These are phyloP conservation scores for Drosophila mojavensis DNA, from an alignment of 1,140 invertebrate genomes.

Conservation along the genomic window DNA sequence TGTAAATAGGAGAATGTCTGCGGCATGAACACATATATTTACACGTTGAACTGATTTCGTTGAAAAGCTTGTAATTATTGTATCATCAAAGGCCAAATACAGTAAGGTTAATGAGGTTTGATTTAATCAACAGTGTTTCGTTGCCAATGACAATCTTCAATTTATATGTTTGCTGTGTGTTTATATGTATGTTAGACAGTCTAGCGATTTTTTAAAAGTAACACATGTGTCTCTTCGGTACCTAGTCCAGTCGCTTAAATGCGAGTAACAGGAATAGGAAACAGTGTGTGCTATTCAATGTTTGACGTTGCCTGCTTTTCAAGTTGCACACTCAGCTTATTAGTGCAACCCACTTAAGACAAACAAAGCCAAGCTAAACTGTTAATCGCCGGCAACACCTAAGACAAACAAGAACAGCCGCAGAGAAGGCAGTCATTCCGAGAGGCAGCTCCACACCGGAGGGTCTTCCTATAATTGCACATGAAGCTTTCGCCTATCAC, in stretches of 20 bases:
- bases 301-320: slow-evolving; percentile 5
- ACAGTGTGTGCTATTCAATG: background rate
- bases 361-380: slow-evolving; percentile 71
- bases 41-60: slow-evolving; percentile 65
- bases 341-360: slow-evolving; percentile 68
- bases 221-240: too few species aligned
- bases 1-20: background rate
- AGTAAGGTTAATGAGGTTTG: background rate
- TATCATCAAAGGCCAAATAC: background rate
- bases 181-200: too few species aligned
- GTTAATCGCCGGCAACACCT: slow-evolving; percentile 70
- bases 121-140: background rate
- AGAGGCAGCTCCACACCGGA: slow-evolving; percentile 7
- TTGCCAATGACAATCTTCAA: too few species aligned
- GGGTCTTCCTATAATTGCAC: slow-evolving; percentile 45
- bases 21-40: slow-evolving; percentile 54
- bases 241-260: too few species aligned
- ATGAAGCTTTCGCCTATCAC: slow-evolving; percentile 8
- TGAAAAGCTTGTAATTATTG: slow-evolving; percentile 59
- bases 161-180: too few species aligned
- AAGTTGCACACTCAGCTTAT: slow-evolving; percentile 56
- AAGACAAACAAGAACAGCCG: slow-evolving; percentile 61
- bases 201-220: too few species aligned
- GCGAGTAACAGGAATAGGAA: too few species aligned
- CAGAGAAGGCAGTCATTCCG: slow-evolving; percentile 19